Evolutionary conservation across 2,888 invertebrate species (phyloP).

Genomic region (Sepioteuthis lessoniana): DNA sequence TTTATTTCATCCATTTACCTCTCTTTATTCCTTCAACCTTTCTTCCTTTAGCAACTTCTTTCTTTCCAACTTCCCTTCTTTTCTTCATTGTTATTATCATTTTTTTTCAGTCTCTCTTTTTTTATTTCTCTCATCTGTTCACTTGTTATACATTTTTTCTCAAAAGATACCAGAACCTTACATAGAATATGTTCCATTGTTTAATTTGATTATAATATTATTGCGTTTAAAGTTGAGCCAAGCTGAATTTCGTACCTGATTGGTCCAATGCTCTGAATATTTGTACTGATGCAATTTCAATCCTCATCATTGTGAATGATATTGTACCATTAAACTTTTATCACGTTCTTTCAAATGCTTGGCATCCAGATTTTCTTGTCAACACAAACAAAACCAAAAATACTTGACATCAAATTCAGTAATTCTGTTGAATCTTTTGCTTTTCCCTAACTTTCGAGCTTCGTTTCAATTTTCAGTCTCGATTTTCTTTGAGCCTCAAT

Average conservation of each 20-base stretch:
- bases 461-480: too few species aligned
- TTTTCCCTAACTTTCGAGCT: not conserved
- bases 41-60: not conserved
- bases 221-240: not conserved
- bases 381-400: not conserved
- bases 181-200: not conserved
- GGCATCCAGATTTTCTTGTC: not conserved
- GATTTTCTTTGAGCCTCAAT: too few species aligned
- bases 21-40: not conserved
- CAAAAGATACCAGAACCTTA: not conserved
- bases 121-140: not conserved
- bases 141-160: too few species aligned
- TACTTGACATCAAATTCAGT: not conserved
- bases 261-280: not conserved
- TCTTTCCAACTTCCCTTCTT: not conserved
- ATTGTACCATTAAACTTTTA: not conserved
- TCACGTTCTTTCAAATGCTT: not conserved
- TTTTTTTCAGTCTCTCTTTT: not conserved
- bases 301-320: not conserved
- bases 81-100: not conserved
- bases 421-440: not conserved
- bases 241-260: not conserved
- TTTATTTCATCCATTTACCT: not conserved
- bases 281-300: not conserved
- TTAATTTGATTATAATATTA: not conserved